Percentiles rank a stretch among this genome's conserved stretches.
phyloP scores from a whole-genome alignment of 2,113 vertebrate genomes.

The Stigmatopora nigra region DNA sequence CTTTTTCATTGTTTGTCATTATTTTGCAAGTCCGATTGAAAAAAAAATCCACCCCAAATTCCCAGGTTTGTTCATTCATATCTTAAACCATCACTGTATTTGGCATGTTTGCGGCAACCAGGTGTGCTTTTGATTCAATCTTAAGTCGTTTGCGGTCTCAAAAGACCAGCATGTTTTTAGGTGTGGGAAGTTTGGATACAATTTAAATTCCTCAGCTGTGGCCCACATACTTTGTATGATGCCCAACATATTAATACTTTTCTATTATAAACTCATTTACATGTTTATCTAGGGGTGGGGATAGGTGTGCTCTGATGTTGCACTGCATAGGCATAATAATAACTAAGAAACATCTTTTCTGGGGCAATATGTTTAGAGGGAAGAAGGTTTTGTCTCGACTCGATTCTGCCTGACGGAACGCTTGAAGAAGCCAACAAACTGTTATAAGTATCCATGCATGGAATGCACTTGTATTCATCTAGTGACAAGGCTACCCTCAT shows the following conservation, averaged over 20 bases:
- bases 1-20: no score
- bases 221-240: no score
- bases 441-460: constrained; percentile 30
- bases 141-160: background rate
- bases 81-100: no score
- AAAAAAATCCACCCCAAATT: no score
- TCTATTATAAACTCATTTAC: no score
- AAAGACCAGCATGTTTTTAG: background rate
- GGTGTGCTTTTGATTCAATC: background rate
- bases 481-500: constrained; percentile 34
- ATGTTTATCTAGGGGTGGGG: no score
- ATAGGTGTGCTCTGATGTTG: no score
- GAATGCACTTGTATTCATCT: constrained; percentile 42
- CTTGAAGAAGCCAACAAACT: constrained; percentile 42
- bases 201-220: background rate
- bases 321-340: no score
- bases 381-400: constrained; percentile 36
- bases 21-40: no score
- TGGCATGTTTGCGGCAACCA: no score
- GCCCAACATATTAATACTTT: no score
- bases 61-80: no score
- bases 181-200: background rate
- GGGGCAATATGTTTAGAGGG: background rate
- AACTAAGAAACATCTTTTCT: background rate
- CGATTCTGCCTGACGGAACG: constrained; percentile 46